A percentile compares a stretch with the other conserved stretches of the same genome.
phyloP scores from a whole-genome alignment of 2,797 vertebrate species.

The Prunella strophiata region DNA sequence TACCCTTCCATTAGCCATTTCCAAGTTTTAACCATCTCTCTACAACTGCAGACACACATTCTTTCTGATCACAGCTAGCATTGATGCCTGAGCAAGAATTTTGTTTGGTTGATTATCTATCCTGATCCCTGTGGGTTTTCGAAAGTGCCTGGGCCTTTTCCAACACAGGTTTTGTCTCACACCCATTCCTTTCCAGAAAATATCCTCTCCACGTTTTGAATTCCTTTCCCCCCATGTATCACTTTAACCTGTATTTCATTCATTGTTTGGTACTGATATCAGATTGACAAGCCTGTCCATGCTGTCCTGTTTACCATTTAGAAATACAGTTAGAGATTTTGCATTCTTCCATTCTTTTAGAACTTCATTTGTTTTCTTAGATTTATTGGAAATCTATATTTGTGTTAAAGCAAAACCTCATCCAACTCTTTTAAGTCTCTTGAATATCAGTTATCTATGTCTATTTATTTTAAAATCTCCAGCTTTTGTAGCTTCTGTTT shows the following conservation, averaged over 20 bases:
- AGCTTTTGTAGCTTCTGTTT: background rate
- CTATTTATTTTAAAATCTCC: conserved; percentile 32
- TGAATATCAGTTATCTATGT: background rate
- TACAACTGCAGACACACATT: background rate
- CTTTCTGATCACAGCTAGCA: background rate
- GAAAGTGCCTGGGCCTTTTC: background rate
- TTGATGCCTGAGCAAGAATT: background rate
- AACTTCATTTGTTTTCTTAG: conserved; percentile 34
- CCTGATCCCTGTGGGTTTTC: background rate
- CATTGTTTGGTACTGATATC: background rate
- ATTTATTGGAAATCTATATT: conserved; percentile 45
- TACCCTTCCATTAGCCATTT: background rate
- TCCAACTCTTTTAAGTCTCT: background rate
- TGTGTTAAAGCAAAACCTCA: background rate
- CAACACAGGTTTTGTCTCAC: background rate
- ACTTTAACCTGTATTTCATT: background rate
- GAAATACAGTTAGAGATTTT: conserved; percentile 16
- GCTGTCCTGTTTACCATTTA: conserved; percentile 9
- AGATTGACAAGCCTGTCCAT: background rate
- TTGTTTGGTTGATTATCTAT: background rate
- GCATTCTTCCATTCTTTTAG: conserved; percentile 32
- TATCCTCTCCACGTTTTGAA: background rate
- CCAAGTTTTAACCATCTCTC: background rate
- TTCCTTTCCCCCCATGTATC: background rate
- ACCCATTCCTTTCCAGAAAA: background rate